These are phyloP conservation scores for Heterodera carotae DNA, from an alignment of 1,140 invertebrate species.

Conservation along the genomic window DNA sequence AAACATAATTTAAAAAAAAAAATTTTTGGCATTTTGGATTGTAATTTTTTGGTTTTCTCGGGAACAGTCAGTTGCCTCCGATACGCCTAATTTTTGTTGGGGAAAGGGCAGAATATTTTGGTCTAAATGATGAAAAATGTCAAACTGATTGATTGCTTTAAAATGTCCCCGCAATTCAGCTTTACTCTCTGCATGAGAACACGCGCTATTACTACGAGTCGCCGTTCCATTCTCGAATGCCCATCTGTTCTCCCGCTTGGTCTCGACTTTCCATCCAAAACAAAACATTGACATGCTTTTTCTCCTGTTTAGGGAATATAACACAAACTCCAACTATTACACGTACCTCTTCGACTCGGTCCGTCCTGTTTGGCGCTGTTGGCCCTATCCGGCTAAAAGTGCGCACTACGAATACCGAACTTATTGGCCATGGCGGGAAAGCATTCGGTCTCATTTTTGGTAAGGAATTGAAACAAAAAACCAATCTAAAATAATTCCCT, in stretches of 20 bases:
- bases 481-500: too few species aligned
- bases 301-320: conserved; percentile 1
- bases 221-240: conserved; percentile 10
- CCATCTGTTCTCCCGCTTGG: conserved; percentile 18
- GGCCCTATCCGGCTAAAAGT: conserved; percentile 17
- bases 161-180: neutral
- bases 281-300: neutral
- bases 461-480: neutral
- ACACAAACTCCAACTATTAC: conserved; percentile 21
- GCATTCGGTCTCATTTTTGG: conserved; percentile 8
- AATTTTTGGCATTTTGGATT: too few species aligned
- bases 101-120: too few species aligned
- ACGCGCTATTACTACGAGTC: conserved; percentile 29
- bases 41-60: too few species aligned
- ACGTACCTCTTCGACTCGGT: conserved; percentile 22
- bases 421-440: conserved; percentile 29
- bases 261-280: neutral
- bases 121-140: too few species aligned
- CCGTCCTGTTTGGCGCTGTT: conserved; percentile 22
- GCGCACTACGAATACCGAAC: conserved; percentile 16
- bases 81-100: too few species aligned
- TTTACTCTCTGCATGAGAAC: conserved; percentile 25
- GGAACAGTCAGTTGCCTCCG: too few species aligned
- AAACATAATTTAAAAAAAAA: too few species aligned
- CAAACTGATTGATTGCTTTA: too few species aligned